Base-by-base conservation (phyloP, 1,140 invertebrate species). In the Armadillidium nasatum region DNA sequence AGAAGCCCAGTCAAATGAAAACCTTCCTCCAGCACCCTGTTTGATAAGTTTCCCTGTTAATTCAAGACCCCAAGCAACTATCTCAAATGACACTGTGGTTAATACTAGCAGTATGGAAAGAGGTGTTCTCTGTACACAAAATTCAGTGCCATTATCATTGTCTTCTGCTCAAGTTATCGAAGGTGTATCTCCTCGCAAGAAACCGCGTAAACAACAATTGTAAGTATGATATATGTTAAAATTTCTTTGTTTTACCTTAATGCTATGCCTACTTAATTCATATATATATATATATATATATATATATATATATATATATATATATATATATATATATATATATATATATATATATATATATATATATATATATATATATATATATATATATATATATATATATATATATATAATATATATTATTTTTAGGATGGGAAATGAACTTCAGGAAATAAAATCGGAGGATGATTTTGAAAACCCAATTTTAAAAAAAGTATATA, bases 161-260 rank as follows among this genome's bases (percentile, higher is more conserved):
- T 13, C 11, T 66, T 44, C 54, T 46, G 33, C 80, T 54, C 71
- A 76, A 44, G 44, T 72, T 21, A 76, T 82, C 50, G 89, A 90
- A 50, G 91, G 92, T 84, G 88, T 85, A 82, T 88, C 85, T 70
- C 91, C 91, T 3, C 85, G 91, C 79, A 93, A 93, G 83, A 92
- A 92, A 84, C 90, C 91, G 0, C 84, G 91, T 76, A 93, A 93
- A 83, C 91, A 93, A 80, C 87, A 90, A 82, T 81, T 91, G 89
- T 90, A 86, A 87, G 88, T 66, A 66, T n/a, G 19, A 45, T 44
- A 71, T 0, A 22, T 0, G 7, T 50, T 15, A 3, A 7, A 60
- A 2, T 60, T 60, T 2, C 4, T 60, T 7, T 2, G 1, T 15
- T 15, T 60, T 60, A 19, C 19, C 2, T 60, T 19, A 19, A 15